Conservation (phyloP, 2,888 invertebrate species). For the Parnassius glacialis region DNA sequence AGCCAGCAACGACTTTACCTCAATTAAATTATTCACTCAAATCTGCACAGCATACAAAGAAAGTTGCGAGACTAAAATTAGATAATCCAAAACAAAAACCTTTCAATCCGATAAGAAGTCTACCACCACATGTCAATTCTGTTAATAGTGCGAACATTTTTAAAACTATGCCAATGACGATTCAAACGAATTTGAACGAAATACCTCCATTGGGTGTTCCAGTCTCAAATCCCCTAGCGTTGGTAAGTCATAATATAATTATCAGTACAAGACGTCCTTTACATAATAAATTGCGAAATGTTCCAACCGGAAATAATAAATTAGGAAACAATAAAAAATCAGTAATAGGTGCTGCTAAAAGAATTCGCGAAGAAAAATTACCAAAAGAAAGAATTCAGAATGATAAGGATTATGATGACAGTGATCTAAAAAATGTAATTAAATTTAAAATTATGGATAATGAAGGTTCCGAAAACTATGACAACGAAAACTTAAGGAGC, state of each 20-base stretch:
- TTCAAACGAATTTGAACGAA: slow-evolving; percentile 63
- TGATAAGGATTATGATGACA: not conserved
- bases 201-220: slow-evolving; percentile 58
- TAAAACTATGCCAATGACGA: slow-evolving; percentile 42
- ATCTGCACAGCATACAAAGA: slow-evolving; percentile 4
- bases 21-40: slow-evolving; percentile 8
- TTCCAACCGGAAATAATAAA: slow-evolving; percentile 2
- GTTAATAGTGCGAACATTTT: slow-evolving; percentile 20
- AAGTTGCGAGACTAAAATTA: not conserved
- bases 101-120: slow-evolving; percentile 6
- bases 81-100: slow-evolving; percentile 40
- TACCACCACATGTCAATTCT: not conserved
- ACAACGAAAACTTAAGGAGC: not conserved
- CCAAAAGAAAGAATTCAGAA: not conserved
- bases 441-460: not conserved
- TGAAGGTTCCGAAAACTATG: not conserved
- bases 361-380: slow-evolving; percentile 3
- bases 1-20: not conserved
- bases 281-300: not conserved
- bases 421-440: not conserved
- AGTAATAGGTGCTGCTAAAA: slow-evolving; percentile 1
- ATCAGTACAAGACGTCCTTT: slow-evolving; percentile 42
- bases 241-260: slow-evolving; percentile 57
- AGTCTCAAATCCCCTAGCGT: slow-evolving; percentile 42
- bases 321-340: not conserved